These are phyloP conservation scores for Mesodorylaimus sp. DNA, from an alignment of 2,888 invertebrate species.

Conservation along the genomic window DNA sequence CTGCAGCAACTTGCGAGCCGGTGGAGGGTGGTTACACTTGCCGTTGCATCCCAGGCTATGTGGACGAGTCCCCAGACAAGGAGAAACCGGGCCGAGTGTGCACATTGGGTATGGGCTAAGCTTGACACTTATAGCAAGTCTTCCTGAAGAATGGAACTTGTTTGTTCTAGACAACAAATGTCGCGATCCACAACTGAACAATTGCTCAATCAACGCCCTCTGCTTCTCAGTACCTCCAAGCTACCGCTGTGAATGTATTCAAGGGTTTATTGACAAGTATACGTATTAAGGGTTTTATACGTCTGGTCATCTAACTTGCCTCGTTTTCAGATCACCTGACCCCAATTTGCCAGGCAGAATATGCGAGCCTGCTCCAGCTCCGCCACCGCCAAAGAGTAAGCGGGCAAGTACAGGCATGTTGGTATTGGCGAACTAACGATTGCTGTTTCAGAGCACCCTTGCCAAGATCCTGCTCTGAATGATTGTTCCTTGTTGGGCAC, in stretches of 20 bases:
- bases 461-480: conserved; percentile 25
- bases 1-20: conserved; percentile 28
- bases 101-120: conserved; percentile 6
- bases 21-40: conserved; percentile 24
- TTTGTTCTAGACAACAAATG: conserved; percentile 23
- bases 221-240: conserved; percentile 23
- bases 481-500: conserved; percentile 25
- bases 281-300: too few species aligned
- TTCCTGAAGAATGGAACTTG: not conserved
- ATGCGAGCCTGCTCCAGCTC: conserved; percentile 24
- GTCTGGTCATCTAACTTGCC: too few species aligned
- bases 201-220: conserved; percentile 21
- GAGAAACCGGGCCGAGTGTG: conserved; percentile 24
- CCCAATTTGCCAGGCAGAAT: conserved; percentile 19
- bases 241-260: conserved; percentile 26
- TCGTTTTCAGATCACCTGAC: too few species aligned
- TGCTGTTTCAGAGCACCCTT: conserved; percentile 20
- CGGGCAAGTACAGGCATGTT: too few species aligned
- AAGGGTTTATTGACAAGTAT: conserved; percentile 23
- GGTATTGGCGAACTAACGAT: too few species aligned
- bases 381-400: conserved; percentile 11
- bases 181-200: conserved; percentile 23
- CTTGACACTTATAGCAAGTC: not conserved
- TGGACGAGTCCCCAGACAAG: conserved; percentile 24
- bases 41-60: conserved; percentile 22